Conservation (phyloP, 1,140 invertebrate genomes). For the Drosophila littoralis region DNA sequence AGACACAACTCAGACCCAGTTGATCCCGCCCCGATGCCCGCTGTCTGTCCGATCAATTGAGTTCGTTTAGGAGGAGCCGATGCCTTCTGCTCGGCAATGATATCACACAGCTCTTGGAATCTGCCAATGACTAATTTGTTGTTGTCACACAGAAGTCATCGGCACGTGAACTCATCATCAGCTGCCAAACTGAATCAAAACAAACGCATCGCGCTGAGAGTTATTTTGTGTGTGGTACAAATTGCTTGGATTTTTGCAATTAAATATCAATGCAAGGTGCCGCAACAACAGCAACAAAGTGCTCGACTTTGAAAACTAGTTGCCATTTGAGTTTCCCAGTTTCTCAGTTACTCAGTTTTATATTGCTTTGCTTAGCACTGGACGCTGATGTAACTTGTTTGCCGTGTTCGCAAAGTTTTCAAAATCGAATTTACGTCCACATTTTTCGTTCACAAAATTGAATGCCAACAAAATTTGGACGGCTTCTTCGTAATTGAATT, state of each 20-base stretch:
- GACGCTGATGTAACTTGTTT: conserved; percentile 54
- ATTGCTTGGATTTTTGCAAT: conserved; percentile 26
- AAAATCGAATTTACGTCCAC: conserved; percentile 56
- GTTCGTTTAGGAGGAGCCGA: conserved; percentile 45
- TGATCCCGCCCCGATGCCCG: not conserved
- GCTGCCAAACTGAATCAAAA: conserved; percentile 21
- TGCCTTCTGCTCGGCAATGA: conserved; percentile 40
- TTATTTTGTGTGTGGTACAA: conserved; percentile 29
- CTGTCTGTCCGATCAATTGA: conserved; percentile 61
- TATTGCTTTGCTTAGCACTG: conserved; percentile 37
- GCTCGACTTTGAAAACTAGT: conserved; percentile 38
- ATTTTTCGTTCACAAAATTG: conserved; percentile 39
- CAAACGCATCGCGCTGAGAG: conserved; percentile 35
- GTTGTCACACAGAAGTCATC: conserved; percentile 44
- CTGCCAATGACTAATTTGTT: conserved; percentile 58
- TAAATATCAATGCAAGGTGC: conserved; percentile 19
- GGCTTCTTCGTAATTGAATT: conserved; percentile 71
- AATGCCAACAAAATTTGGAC: conserved; percentile 41
- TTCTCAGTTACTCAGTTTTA: conserved; percentile 7
- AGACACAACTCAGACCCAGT: conserved; percentile 5
- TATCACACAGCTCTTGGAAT: conserved; percentile 31
- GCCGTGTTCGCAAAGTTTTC: conserved; percentile 55
- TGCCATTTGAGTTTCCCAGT: conserved; percentile 21
- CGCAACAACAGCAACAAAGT: not conserved
- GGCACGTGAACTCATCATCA: conserved; percentile 39